Evolutionary conservation across 2,797 vertebrate species (phyloP).

Genomic region (Jordanella pulchra): DNA sequence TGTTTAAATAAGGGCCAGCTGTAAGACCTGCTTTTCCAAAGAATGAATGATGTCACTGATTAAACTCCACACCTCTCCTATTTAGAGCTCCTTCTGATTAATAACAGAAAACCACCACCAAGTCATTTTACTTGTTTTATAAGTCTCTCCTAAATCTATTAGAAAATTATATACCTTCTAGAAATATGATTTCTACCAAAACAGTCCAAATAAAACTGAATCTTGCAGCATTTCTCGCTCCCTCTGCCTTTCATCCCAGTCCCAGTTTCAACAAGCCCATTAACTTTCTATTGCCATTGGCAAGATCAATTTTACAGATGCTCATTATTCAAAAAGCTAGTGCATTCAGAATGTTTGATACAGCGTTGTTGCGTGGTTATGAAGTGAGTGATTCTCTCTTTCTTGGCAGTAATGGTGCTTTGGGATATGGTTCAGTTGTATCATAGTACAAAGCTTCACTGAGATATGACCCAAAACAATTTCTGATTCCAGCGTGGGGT

Average conservation of each 20-base stretch:
- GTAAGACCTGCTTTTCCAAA: background rate
- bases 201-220: background rate
- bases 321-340: slow-evolving; percentile 53
- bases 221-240: slow-evolving; percentile 12
- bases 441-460: slow-evolving; percentile 28
- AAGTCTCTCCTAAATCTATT: background rate
- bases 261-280: slow-evolving; percentile 33
- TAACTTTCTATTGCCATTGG: slow-evolving; percentile 31
- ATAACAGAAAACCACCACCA: background rate
- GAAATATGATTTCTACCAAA: background rate
- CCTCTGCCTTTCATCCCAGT: slow-evolving; percentile 16
- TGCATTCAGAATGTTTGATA: slow-evolving; percentile 40
- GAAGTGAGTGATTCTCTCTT: slow-evolving; percentile 26
- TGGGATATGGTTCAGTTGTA: slow-evolving; percentile 17
- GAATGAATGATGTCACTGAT: background rate
- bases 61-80: background rate
- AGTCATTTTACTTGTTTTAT: background rate
- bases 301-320: slow-evolving; percentile 36
- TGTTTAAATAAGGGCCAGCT: background rate
- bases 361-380: slow-evolving; percentile 21
- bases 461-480: slow-evolving; percentile 35
- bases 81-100: background rate
- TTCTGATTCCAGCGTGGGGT: slow-evolving; percentile 24
- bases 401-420: slow-evolving; percentile 35
- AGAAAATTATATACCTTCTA: background rate